Conservation (phyloP, 1,140 invertebrate genomes). For the Antheraea mylitta region DNA sequence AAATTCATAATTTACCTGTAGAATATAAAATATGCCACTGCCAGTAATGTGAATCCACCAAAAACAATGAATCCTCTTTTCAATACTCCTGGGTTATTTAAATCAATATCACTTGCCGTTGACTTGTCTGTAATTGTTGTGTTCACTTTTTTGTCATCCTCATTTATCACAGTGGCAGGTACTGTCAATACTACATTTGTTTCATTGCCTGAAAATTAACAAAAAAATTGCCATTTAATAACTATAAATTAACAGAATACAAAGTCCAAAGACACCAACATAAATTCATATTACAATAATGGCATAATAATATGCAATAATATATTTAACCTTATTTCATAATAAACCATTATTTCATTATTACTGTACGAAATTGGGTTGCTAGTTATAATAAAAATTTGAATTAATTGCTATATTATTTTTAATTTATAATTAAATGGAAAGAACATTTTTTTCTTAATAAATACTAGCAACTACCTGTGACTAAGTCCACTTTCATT, state of each 20-base stretch:
- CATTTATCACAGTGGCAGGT: constrained; percentile 14
- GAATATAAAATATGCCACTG: constrained; percentile 66
- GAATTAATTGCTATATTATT: too few species aligned
- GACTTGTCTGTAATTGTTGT: constrained; percentile 18
- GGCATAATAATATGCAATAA: neutral
- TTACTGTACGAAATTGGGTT: too few species aligned
- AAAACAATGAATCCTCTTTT: constrained; percentile 67
- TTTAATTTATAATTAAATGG: too few species aligned
- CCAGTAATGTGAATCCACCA: constrained; percentile 62
- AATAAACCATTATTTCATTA: too few species aligned
- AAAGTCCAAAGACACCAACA: too few species aligned
- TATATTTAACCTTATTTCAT: neutral
- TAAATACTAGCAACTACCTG: too few species aligned
- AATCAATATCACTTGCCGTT: constrained; percentile 31
- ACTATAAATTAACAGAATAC: neutral
- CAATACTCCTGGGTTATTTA: constrained; percentile 55
- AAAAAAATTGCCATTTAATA: neutral
- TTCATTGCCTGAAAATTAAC: constrained; percentile 22
- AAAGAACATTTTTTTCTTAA: neutral
- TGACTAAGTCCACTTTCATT: too few species aligned
- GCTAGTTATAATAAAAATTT: too few species aligned
- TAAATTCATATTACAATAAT: too few species aligned
- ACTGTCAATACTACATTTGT: constrained; percentile 18
- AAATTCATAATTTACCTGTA: constrained; percentile 54
- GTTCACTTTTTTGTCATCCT: constrained; percentile 25